Percentiles rank a stretch among this genome's conserved stretches.
Conservation (phyloP, 64 coral and sea anemone species). For the Actinia tenebrosa region DNA sequence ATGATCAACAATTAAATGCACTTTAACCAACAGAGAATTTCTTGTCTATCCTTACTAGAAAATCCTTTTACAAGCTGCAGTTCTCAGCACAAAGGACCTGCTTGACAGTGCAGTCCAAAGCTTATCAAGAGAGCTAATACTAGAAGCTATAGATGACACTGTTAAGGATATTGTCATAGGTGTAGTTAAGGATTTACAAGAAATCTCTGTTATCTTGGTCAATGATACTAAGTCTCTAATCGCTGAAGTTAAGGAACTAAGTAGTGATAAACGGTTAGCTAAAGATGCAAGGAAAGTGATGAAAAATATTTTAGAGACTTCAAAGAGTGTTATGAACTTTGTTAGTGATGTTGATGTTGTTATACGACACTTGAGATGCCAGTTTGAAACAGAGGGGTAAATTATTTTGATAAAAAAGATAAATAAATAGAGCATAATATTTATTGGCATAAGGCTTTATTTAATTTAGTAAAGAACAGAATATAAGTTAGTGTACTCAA, state of each 20-base stretch:
- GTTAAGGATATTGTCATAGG: constrained; percentile 62
- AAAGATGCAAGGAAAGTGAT: constrained; percentile 57
- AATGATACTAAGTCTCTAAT: constrained; percentile 72
- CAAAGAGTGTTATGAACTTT: constrained; percentile 84
- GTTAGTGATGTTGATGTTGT: constrained; percentile 68
- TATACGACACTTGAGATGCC: constrained; percentile 52
- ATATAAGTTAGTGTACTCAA: no score
- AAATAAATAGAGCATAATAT: not conserved
- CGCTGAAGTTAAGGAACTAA: constrained; percentile 56
- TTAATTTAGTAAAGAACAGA: not conserved
- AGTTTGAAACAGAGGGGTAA: constrained; percentile 18
- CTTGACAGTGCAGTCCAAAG: constrained; percentile 57
- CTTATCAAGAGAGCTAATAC: constrained; percentile 47
- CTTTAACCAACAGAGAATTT: constrained; percentile 26
- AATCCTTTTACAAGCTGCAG: constrained; percentile 71
- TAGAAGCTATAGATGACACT: constrained; percentile 61
- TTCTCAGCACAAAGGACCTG: constrained; percentile 63
- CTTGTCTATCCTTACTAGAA: constrained; percentile 71
- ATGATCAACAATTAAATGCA: not conserved
- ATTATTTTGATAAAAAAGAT: not conserved
- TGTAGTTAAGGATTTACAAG: constrained; percentile 74
- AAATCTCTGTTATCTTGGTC: constrained; percentile 75
- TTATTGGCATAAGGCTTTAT: no score
- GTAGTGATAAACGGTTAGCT: constrained; percentile 50
- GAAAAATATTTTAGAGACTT: constrained; percentile 73